Evolutionary conservation across 2,888 invertebrate species (phyloP).

Genomic region (Saturnia japonica): DNA sequence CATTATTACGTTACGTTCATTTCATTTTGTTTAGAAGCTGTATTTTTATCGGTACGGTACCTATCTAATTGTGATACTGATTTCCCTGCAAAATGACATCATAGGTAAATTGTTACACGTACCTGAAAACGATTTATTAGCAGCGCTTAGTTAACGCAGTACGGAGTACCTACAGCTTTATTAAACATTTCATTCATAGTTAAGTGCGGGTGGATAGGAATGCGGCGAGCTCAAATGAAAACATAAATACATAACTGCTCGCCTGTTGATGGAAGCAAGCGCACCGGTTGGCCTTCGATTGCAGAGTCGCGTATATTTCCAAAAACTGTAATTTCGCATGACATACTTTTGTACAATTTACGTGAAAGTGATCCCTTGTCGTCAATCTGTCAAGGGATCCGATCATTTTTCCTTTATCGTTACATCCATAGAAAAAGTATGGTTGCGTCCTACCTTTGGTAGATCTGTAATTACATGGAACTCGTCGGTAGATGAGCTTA

Average conservation of each 20-base stretch:
- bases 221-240: slow-evolving; percentile 48
- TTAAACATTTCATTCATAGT: slow-evolving; percentile 39
- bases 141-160: background rate
- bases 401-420: slow-evolving; percentile 68
- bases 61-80: slow-evolving; percentile 32
- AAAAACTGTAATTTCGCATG: slow-evolving; percentile 67
- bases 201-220: slow-evolving; percentile 49
- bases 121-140: background rate
- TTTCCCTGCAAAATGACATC: slow-evolving; percentile 23
- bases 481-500: slow-evolving; percentile 77
- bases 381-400: slow-evolving; percentile 67
- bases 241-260: slow-evolving; percentile 58
- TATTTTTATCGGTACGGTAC: slow-evolving; percentile 36
- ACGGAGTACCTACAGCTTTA: background rate
- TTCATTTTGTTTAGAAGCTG: slow-evolving; percentile 65
- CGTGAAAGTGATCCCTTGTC: slow-evolving; percentile 77
- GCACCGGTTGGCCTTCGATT: slow-evolving; percentile 55
- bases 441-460: slow-evolving; percentile 56
- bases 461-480: slow-evolving; percentile 67
- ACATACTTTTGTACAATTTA: slow-evolving; percentile 76
- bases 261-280: slow-evolving; percentile 59
- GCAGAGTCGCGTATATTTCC: slow-evolving; percentile 56
- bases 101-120: background rate
- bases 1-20: slow-evolving; percentile 65
- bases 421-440: slow-evolving; percentile 53